Evolutionary conservation across 2,888 invertebrate species (phyloP), one percentile per base, ranked within the genome.

Genomic region (Eurois occulta): DNA sequence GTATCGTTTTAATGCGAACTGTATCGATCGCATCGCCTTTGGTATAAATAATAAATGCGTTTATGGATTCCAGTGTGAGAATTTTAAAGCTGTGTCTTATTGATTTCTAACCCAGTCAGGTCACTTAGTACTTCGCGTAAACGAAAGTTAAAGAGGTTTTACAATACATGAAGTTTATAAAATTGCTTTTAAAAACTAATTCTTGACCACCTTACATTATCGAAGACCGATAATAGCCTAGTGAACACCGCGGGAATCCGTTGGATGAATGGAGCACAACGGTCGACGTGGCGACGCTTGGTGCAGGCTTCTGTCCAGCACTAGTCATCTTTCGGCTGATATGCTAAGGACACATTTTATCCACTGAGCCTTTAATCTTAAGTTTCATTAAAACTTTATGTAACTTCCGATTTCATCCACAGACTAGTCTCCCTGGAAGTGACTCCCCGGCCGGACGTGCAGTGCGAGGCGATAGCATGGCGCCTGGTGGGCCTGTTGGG

Each of bases 401-500:
- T 64, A n/a, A 64, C 24, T 38, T 21, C 2, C 24, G 32, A 60
- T 41, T 41, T n/a, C 65, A 4, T 28, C 68, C 73, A 16, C 92
- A 97, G 97, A 87, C 78, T 97, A 65, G 94, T 96, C 86, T 94
- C 95, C 0, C 84, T 96, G 72, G 95, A 97, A 74, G 92, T 97
- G 73, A 94, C 97, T 38, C 98, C 98, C 4, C 97, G 97, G 5
- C 98, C 98, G 0, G 97, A 97, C 81, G 95, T 98, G 66, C 97
- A 97, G 90, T 98, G 98, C 77, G 99, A 99, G 91, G 97, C 98
- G 60, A 98, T 99, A 7, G 97, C 99, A 21, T 98, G 99, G 98
- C 98, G 98, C 81, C 97, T 99, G 91, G 99, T 99, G 11, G 97
- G 98, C 66, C 97, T 99, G 62, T 98, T 99, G 87, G 96, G 96